Base-by-base conservation (phyloP, 2,888 invertebrate species). In the Oithona nana region DNA sequence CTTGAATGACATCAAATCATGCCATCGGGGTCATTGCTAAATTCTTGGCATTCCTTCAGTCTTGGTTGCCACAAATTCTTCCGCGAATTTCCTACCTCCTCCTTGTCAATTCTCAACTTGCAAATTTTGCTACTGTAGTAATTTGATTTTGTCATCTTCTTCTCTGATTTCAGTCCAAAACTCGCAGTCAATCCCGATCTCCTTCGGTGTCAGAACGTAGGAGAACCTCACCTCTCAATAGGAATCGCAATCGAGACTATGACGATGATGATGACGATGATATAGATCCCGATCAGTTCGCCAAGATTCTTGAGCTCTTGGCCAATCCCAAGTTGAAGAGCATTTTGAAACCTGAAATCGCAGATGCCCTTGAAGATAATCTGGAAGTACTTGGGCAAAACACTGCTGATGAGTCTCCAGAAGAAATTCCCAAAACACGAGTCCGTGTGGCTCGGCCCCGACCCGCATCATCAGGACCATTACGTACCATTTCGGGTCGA, bases 241-340 rank as follows among this genome's bases (percentile, higher is more conserved):
- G 54, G 3, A 54, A 26, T 3, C 20, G 26, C 6, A 20, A 26
- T 26, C 13, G 24, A 54, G 24, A 20, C 6, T 54, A 20, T 24
- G 11, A 24, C 26, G 16, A 24, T 22, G 31, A 30, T 16, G 31
- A 30, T 1, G 13, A 57, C 8, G 59, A 49, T 6, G 26, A 49
- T 20, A 3, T 59, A 3, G 59, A 59, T 20, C 28, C 29, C 20
- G 48, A 48, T 22, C 59, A 59, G n/a, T 59, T 59, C 24, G 59
- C 59, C 49, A 59, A 59, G 59, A 28, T 59, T 50, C 24, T 59
- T 24, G 59, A 59, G 50, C 49, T 59, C 1, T 50, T 59, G 16
- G 26, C 59, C 22, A 59, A 59, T 28, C 59, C 59, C 50, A 59
- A 59, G 28, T 24, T 59, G 20, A 39, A 59, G 28, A 59, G 59